Evolutionary conservation across 2,888 invertebrate species (phyloP).

Genomic region (Prosapia bicincta): DNA sequence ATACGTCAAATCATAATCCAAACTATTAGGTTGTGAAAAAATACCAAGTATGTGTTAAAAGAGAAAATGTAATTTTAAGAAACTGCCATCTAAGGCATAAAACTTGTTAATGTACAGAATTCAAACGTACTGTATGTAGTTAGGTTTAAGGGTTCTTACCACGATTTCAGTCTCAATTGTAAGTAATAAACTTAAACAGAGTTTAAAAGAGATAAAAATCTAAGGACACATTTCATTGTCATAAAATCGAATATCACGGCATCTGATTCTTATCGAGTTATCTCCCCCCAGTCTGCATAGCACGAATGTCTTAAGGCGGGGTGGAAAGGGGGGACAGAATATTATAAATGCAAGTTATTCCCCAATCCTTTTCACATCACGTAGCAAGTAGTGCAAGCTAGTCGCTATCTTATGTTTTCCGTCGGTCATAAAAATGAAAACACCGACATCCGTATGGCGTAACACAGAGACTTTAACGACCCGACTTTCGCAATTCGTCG

Average conservation of each 20-base stretch:
- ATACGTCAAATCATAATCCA: too few species aligned
- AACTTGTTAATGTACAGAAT: too few species aligned
- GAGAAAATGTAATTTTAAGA: too few species aligned
- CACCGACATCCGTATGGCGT: too few species aligned
- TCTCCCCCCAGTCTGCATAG: not conserved
- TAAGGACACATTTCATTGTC: not conserved
- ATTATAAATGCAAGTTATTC: not conserved
- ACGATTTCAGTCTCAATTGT: too few species aligned
- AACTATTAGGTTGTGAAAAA: too few species aligned
- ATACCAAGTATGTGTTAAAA: too few species aligned
- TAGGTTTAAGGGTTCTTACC: too few species aligned
- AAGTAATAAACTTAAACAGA: not conserved
- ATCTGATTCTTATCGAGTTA: not conserved
- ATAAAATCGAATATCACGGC: not conserved
- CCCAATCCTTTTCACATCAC: not conserved
- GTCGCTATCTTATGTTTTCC: not conserved
- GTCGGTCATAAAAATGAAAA: not conserved
- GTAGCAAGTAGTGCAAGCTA: not conserved
- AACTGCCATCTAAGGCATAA: too few species aligned
- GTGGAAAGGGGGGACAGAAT: not conserved
- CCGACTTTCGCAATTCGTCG: too few species aligned
- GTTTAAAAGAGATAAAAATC: not conserved
- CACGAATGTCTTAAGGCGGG: not conserved
- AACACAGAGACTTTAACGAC: too few species aligned
- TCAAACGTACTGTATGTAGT: too few species aligned